A percentile compares a stretch with the other conserved stretches of the same genome.
Evolutionary conservation across 2,113 vertebrate genomes (phyloP).

Genomic region (Phodopus roborovskii): DNA sequence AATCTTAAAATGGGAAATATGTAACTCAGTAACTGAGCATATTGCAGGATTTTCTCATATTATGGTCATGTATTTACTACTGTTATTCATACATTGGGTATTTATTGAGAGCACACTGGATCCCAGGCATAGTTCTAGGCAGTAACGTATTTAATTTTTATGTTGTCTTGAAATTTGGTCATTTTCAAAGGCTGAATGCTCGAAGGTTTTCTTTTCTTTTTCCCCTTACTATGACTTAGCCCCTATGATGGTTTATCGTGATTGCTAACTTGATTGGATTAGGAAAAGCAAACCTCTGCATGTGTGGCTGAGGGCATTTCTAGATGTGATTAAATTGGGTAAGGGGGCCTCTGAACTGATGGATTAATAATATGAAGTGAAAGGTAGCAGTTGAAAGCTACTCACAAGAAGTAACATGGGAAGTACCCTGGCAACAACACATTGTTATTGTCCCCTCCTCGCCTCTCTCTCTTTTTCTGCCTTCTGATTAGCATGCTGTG

Average conservation of each 20-base stretch:
- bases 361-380: neutral
- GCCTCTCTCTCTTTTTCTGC: neutral
- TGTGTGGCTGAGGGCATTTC: neutral
- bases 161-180: neutral
- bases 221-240: neutral
- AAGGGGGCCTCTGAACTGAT: neutral
- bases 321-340: neutral
- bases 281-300: neutral
- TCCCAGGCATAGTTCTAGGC: neutral
- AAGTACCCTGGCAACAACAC: neutral
- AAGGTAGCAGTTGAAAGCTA: neutral
- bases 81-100: neutral
- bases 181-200: conserved; percentile 6
- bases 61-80: conserved; percentile 10
- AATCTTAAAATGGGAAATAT: conserved; percentile 56
- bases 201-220: neutral
- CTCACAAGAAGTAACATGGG: neutral
- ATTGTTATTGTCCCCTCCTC: neutral
- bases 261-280: neutral
- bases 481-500: neutral
- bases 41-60: conserved; percentile 24
- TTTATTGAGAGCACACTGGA: neutral
- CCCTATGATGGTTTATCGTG: neutral
- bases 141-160: conserved; percentile 7
- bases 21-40: neutral